Percentiles rank a stretch among this genome's conserved stretches.
Evolutionary conservation across 2,113 vertebrate species (phyloP).

Genomic region (Dicaeum eximium): DNA sequence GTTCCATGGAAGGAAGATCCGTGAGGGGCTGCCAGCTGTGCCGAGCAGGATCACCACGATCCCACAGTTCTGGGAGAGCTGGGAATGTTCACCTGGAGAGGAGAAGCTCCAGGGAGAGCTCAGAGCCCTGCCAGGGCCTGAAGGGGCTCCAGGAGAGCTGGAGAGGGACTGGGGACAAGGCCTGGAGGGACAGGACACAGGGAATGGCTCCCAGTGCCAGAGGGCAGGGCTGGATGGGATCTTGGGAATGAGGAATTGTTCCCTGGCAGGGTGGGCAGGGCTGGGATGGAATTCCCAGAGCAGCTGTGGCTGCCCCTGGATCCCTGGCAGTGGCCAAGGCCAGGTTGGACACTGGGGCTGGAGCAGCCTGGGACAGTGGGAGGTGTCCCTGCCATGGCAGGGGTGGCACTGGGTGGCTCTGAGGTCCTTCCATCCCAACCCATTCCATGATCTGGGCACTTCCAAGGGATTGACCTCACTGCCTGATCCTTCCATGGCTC

Average conservation of each 20-base stretch:
- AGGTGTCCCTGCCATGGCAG: background rate
- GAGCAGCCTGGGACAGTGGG: background rate
- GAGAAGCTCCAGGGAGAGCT: background rate
- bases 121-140: background rate
- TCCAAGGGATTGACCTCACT: background rate
- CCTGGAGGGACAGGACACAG: accelerated
- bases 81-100: accelerated
- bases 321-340: background rate
- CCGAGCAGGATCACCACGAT: accelerated
- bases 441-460: background rate
- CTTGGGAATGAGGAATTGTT: background rate
- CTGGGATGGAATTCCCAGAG: background rate
- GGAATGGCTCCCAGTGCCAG: background rate
- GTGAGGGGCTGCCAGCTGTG: accelerated
- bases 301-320: background rate
- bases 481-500: accelerated
- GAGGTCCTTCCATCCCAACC: background rate
- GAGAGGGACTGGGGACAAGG: background rate
- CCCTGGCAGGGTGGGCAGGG: background rate
- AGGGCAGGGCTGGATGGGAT: background rate
- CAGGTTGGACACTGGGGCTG: background rate
- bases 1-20: background rate
- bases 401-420: accelerated
- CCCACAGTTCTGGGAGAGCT: background rate
- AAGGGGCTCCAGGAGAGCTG: background rate